Evolutionary conservation across 1,140 invertebrate species (phyloP).

Genomic region (Pachypeltis micranthus): DNA sequence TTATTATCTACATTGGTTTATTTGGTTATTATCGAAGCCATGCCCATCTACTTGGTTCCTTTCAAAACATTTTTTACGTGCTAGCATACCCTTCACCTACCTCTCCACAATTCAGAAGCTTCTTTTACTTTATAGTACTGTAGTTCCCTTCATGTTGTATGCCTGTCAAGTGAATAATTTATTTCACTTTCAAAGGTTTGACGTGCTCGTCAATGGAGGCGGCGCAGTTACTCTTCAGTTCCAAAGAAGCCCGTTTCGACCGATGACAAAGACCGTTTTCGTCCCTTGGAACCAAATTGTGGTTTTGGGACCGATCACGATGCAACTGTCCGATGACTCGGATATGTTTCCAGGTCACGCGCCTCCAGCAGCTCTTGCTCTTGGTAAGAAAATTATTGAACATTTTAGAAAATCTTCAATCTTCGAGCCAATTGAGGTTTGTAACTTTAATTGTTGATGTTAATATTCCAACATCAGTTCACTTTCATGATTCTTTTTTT

Average conservation of each 20-base stretch:
- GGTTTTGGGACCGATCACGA: constrained; percentile 71
- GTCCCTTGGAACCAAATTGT: constrained; percentile 94
- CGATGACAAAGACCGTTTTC: constrained; percentile 73
- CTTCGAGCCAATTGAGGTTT: no score
- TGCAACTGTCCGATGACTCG: constrained; percentile 65
- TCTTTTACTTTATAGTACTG: no score
- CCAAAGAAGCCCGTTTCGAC: constrained; percentile 80
- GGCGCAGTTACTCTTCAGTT: constrained; percentile 96
- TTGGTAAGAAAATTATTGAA: constrained; percentile 17
- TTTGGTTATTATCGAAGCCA: no score
- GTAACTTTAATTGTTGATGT: no score
- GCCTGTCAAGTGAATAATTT: no score
- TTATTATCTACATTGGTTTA: no score
- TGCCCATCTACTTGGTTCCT: no score
- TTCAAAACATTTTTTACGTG: no score
- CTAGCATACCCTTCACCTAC: no score
- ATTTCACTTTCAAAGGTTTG: constrained; percentile 83
- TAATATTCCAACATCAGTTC: no score
- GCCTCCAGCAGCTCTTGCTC: constrained; percentile 20
- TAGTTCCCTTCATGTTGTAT: no score
- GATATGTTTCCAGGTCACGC: constrained; percentile 21
- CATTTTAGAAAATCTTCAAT: neutral
- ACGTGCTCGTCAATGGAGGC: constrained; percentile 95
- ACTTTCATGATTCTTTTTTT: neutral
- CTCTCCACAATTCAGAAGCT: no score